Percentiles rank a stretch among this genome's conserved stretches.
phyloP scores from a whole-genome alignment of 2,797 vertebrate genomes.

The Siniperca undulata region DNA sequence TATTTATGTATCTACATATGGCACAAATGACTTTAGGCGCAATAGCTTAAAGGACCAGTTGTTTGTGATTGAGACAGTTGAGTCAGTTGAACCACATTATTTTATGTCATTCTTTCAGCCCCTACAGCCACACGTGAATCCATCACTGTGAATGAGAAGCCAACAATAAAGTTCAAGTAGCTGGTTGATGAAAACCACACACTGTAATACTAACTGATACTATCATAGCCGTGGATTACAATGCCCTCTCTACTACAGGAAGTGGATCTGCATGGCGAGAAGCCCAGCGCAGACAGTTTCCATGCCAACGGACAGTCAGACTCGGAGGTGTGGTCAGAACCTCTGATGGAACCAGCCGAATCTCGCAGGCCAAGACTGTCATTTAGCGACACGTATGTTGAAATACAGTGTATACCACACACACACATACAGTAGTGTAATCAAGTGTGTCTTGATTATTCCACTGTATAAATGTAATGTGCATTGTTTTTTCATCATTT shows the following conservation, averaged over 20 bases:
- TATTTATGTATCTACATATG: neutral
- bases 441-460: neutral
- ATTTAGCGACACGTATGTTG: conserved; percentile 93
- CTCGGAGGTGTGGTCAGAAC: conserved; percentile 89
- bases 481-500: neutral
- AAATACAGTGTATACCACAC: neutral
- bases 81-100: neutral
- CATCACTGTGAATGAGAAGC: neutral
- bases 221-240: neutral
- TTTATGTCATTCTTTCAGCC: neutral
- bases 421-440: too few species aligned
- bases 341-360: conserved; percentile 87
- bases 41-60: neutral
- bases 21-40: neutral
- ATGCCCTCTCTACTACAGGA: conserved; percentile 83
- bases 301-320: conserved; percentile 91
- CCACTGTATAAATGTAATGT: neutral
- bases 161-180: neutral
- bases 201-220: conserved; percentile 15
- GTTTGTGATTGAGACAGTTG: neutral
- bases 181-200: conserved; percentile 9
- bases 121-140: neutral
- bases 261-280: conserved; percentile 85
- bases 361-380: conserved; percentile 91
- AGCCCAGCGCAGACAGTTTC: conserved; percentile 83